Evolutionary conservation across 2,113 vertebrate genomes (phyloP).

Genomic region (Tor tambroides): DNA sequence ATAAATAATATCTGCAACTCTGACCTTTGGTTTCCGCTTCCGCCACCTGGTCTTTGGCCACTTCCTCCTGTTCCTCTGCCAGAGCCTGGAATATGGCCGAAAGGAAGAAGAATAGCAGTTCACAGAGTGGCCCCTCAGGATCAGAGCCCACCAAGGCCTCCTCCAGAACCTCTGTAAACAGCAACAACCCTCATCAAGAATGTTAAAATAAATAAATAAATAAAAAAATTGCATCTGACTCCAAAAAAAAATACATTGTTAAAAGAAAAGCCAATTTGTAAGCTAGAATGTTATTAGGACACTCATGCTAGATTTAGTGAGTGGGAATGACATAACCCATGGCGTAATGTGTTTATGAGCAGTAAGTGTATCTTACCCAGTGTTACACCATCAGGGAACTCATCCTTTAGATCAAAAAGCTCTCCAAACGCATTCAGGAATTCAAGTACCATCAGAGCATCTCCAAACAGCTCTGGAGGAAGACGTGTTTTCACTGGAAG

Average conservation of each 20-base stretch:
- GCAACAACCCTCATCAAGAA: constrained; percentile 37
- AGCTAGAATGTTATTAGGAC: background rate
- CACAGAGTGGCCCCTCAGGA: constrained; percentile 96
- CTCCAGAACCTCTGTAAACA: constrained; percentile 92
- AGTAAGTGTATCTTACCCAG: constrained; percentile 79
- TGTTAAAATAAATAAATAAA: background rate
- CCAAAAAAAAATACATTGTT: background rate
- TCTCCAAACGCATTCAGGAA: constrained; percentile 96
- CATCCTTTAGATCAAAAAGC: constrained; percentile 93
- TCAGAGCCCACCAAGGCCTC: constrained; percentile 96
- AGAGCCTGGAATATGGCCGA: constrained; percentile 97
- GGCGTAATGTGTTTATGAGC: background rate
- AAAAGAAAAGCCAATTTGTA: background rate
- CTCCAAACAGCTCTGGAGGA: constrained; percentile 90
- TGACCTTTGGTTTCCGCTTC: constrained; percentile 90
- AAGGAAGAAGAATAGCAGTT: constrained; percentile 99
- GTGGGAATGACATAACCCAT: background rate
- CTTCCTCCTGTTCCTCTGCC: constrained; percentile 94
- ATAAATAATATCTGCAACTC: constrained; percentile 22
- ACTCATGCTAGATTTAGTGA: background rate
- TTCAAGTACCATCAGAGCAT: constrained; percentile 96
- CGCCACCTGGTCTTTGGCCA: constrained; percentile 88
- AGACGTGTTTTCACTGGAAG: constrained; percentile 89
- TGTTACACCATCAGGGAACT: constrained; percentile 94
- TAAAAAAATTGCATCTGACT: background rate